Conservation (phyloP, 2,797 vertebrate species). For the Pseudocheirus occidentalis region DNA sequence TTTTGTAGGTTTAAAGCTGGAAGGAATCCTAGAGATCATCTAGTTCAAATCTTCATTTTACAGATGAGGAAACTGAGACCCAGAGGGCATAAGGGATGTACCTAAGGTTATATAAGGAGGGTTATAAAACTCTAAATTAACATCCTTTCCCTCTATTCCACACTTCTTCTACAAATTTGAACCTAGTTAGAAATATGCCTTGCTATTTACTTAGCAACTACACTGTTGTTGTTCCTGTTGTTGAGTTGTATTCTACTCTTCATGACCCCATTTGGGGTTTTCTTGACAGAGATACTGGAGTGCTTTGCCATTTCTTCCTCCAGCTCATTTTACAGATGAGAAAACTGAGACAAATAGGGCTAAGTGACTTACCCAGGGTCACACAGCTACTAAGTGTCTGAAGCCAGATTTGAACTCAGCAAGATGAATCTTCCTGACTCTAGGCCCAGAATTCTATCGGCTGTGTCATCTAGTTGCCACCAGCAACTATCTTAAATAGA, state of each 20-base stretch:
- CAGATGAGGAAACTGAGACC: not conserved
- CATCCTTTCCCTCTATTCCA: not conserved
- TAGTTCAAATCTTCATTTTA: not conserved
- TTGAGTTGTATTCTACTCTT: not conserved
- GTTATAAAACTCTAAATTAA: not conserved
- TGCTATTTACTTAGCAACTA: not conserved
- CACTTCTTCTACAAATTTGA: not conserved
- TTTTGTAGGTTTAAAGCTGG: not conserved
- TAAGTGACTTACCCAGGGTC: not conserved
- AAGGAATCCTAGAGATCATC: not conserved
- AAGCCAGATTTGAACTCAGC: not conserved
- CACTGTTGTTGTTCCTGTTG: too few relatives aligned
- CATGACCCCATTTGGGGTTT: not conserved
- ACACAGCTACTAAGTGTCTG: not conserved
- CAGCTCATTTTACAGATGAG: not conserved
- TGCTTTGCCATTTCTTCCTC: not conserved
- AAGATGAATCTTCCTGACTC: not conserved
- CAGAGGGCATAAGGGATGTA: not conserved
- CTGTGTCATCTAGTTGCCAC: not conserved
- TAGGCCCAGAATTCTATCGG: not conserved
- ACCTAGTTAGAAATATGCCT: not conserved
- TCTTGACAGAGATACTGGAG: not conserved
- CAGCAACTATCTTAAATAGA: not conserved
- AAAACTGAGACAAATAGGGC: not conserved
- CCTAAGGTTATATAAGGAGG: not conserved